Base-by-base conservation (phyloP, 2,797 vertebrate species). In the Epinephelus malabaricus region DNA sequence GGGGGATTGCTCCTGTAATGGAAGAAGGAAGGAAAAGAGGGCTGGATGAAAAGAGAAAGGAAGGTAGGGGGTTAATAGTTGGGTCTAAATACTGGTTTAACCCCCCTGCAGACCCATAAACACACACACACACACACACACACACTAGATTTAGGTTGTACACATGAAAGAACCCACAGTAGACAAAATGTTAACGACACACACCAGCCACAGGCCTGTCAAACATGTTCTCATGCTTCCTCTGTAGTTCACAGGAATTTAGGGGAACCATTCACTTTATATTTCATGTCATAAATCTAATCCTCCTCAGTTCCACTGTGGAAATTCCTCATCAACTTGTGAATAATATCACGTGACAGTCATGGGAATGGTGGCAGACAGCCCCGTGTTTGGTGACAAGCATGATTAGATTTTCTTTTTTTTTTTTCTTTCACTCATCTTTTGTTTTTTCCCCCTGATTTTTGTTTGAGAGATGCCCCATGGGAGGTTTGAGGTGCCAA, bases 281-380 rank as follows among this genome's bases (percentile, higher is more conserved):
- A 55, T 70, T 21, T 64, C 27, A 72, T 25, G 64, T 77, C 73
- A 78, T 76, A 40, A 78, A 78, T 58, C 58, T 30, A 63, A 59
- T 78, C 71, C 86, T 82, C 81, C 82, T 86, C 59, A 80, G 90
- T 86, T 88, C 73, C 81, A 82, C 89, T 78, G 72, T 78, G 67
- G 88, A 84, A 85, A 88, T 89, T 87, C 80, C 83, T 87, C 88
- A 84, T 90, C 82, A 78, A 54, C 75, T 76, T 79, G 68, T 89
- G 88, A 85, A 83, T 81, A 81, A 90, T 86, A 89, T 73, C 82
- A 81, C 72, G 86, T 93, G 91, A 84, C 90, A 88, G 84, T 73
- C 80, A 70, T 82, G 55, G 61, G 70, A 72, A 62, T 45, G 43
- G 58, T 75, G 76, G 89, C 86, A 87, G 76, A 45, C 63, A 54